Evolutionary conservation across 2,797 vertebrate species (phyloP).

Genomic region (Cephalopachus bancanus): DNA sequence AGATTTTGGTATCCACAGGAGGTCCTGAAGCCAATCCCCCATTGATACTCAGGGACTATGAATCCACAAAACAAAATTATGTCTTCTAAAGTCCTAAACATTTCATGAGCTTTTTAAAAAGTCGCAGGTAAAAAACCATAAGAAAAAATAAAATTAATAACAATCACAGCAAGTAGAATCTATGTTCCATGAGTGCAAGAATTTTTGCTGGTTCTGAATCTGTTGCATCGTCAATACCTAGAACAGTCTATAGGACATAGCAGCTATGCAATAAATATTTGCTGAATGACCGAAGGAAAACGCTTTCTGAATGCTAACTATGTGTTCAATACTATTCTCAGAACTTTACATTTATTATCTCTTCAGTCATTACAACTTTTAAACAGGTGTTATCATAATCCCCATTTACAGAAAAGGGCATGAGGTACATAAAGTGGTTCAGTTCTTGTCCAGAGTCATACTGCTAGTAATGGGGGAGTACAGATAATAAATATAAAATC

Average conservation of each 20-base stretch:
- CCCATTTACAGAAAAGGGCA: not conserved
- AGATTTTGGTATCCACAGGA: not conserved
- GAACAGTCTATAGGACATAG: not conserved
- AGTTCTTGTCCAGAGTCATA: constrained; percentile 26
- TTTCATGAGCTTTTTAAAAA: constrained; percentile 39
- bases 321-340: not conserved
- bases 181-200: not conserved
- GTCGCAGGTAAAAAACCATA: not conserved
- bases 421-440: not conserved
- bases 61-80: constrained; percentile 53
- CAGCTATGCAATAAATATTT: not conserved
- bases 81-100: constrained; percentile 61
- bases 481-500: constrained; percentile 49
- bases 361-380: constrained; percentile 40
- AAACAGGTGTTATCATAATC: constrained; percentile 35
- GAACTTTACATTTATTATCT: constrained; percentile 27
- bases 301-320: constrained; percentile 7
- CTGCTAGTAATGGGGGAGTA: not conserved
- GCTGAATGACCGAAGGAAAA: constrained; percentile 46
- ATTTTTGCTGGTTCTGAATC: not conserved
- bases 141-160: constrained; percentile 44
- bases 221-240: not conserved
- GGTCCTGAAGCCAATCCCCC: not conserved
- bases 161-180: not conserved
- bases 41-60: not conserved